Evolutionary conservation across 2,797 vertebrate species (phyloP), one percentile per base, ranked within the genome.

Genomic region (Hafferia zeledoni): DNA sequence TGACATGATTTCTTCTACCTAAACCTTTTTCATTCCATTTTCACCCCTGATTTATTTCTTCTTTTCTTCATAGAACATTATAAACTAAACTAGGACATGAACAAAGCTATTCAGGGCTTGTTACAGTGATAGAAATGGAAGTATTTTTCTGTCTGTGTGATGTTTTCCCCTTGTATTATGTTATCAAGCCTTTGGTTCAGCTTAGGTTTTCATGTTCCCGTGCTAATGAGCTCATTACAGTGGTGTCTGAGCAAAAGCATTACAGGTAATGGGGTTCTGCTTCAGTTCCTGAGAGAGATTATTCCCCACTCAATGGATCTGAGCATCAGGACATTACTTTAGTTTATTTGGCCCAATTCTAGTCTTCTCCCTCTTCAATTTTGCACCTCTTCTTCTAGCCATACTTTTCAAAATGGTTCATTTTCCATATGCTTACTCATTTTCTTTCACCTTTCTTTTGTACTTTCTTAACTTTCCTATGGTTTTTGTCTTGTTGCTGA

Each of bases 251-350:
- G 77, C 75, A 80, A 74, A 93, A 83, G 43, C 9, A 10, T 91
- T 89, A 72, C 71, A 91, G 71, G 71, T 89, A 91, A 87, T 83
- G 72, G 67, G 17, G 55, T 95, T 79, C 64, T 83, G 33, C 92
- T 85, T 89, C 68, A 85, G 52, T 71, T 94, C 68, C 47, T 70
- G 43, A n/a, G 68, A 75, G 44, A 88, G 25, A 60, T 83, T 90
- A 77, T 88, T 95, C 33, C 3, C 16, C 37, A 55, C 17, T 87
- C 72, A 83, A 63, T 43, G n/a, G 44, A 63, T 11, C 22, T 13
- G 4, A 33, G 50, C 82, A 17, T 67, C 37, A 27, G 33, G 72
- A 70, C 22, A 19, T 47, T 76, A 56, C 44, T 60, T 89, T 72
- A 56, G 49, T 64, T 89, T 92, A 47, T 85, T 77, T 83, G 64